Base-by-base conservation (phyloP, 2,888 invertebrate species). In the Candidula unifasciata region DNA sequence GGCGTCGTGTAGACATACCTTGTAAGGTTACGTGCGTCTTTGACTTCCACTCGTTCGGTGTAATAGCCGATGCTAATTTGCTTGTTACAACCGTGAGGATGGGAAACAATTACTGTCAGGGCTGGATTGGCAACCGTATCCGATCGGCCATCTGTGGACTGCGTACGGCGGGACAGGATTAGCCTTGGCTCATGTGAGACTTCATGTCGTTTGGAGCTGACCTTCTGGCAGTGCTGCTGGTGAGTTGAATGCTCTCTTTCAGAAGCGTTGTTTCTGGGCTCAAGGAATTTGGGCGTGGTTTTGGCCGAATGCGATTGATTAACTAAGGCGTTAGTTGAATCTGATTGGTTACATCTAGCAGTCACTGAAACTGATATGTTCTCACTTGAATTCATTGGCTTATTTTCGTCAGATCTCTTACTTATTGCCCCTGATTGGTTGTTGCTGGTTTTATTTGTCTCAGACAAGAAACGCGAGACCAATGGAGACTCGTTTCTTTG, bases 41-140 rank as follows among this genome's bases (percentile, higher is more conserved):
- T 73, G n/a, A 73, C 27, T 13, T 73, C 44, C 24, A 52, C 6
- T 44, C 73, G 44, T 24, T 73, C n/a, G 27, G 33, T 52, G 27
- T 73, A 73, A 2, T 44, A n/a, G 1, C 73, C 73, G 16, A 73
- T 21, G 13, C 44, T 73, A 13, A 73, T 35, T 27, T 73, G 73
- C n/a, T 73, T 73, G 73, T 73, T 73, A 18, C 73, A 73, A 2
- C 73, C 73, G 27, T 73, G 73, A 8, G 73, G 73, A 13, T 73
- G 73, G 6, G 73, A 73, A 1, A 73, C 73, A 10, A 73, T 73
- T 0, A 73, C 27, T 3, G 73, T 73, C 44, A 73, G n/a, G 0
- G 73, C 10, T n/a, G 73, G 33, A n/a, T 27, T 21, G 27, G 44
- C 44, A 2, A 13, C 27, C 13, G 3, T 73, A 27, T 73, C 73